These are phyloP conservation scores for Callipepla californica DNA, from an alignment of 2,113 vertebrate genomes.

Conservation along the genomic window DNA sequence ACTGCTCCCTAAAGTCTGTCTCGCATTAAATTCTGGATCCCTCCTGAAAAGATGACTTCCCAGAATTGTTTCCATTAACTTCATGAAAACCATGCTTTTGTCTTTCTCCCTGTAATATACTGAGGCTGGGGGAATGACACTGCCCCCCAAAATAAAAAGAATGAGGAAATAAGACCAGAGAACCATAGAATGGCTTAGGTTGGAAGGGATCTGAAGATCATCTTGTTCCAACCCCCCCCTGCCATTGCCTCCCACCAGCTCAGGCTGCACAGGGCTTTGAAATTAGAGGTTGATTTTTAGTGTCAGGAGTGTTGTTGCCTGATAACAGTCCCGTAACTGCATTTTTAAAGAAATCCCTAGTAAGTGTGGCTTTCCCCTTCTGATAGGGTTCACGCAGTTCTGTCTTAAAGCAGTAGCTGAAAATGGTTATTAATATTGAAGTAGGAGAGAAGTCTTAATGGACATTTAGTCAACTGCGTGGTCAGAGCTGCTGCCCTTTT, in stretches of 20 bases:
- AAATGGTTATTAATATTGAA: background rate
- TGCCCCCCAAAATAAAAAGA: background rate
- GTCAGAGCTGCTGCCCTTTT: background rate
- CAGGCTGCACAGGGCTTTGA: background rate
- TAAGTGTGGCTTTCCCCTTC: background rate
- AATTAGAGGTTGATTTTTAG: background rate
- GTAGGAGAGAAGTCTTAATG: background rate
- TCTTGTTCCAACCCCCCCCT: no score
- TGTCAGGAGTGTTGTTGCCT: background rate
- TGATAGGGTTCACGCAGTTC: background rate
- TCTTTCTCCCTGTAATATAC: background rate
- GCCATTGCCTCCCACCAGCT: no score
- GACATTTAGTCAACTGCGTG: background rate
- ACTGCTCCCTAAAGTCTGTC: background rate
- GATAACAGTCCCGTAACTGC: background rate
- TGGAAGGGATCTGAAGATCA: no score
- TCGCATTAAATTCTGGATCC: background rate
- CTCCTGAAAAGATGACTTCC: slow-evolving; percentile 40
- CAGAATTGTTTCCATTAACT: slow-evolving; percentile 36
- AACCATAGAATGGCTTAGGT: no score
- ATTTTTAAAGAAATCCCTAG: background rate
- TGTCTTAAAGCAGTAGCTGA: background rate
- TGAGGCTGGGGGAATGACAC: background rate
- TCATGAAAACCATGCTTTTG: background rate
- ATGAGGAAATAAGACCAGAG: background rate